A percentile compares a stretch with the other conserved stretches of the same genome.
Conservation (phyloP, 2,113 vertebrate species). For the Gracilinanus agilis region DNA sequence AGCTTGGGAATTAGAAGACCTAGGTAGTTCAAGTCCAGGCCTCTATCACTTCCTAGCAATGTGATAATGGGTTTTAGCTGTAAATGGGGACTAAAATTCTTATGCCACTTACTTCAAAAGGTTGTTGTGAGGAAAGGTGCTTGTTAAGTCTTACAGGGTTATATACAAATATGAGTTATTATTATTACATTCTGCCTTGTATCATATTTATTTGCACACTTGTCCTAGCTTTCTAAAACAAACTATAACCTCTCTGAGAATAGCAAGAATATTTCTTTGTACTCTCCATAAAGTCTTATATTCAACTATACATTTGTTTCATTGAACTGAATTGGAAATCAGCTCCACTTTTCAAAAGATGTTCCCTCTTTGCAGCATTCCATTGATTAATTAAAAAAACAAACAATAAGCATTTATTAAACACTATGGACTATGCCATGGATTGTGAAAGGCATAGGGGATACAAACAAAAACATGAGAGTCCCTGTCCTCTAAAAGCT, state of each 20-base stretch:
- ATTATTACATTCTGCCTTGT: not conserved
- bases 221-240: conserved; percentile 1
- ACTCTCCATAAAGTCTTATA: not conserved
- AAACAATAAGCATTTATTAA: not conserved
- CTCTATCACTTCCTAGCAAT: not conserved
- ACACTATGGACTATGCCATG: not conserved
- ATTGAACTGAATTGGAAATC: not conserved
- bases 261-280: not conserved
- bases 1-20: not conserved
- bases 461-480: not conserved
- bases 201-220: not conserved
- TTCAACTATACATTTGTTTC: not conserved
- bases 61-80: not conserved
- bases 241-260: not conserved
- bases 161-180: not conserved
- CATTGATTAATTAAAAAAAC: not conserved
- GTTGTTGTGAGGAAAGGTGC: not conserved
- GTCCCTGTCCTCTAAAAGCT: not conserved
- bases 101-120: not conserved
- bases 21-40: not conserved
- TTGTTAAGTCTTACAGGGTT: not conserved
- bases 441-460: not conserved
- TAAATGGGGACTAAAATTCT: not conserved
- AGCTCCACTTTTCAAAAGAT: not conserved
- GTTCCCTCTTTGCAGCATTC: not conserved